Conservation (phyloP, 2,888 invertebrate genomes). For the Nysson spinosus region DNA sequence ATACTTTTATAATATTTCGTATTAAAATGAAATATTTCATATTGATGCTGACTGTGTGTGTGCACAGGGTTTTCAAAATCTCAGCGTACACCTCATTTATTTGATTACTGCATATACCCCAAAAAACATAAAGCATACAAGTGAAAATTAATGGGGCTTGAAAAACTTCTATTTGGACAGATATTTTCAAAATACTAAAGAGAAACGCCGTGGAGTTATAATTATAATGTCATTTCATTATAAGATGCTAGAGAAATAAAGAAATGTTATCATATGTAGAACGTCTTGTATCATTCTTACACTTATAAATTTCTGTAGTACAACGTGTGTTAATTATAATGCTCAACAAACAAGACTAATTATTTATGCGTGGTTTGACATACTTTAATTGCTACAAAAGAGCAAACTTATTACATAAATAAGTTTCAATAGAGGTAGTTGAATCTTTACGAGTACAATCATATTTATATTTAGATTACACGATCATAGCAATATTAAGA, state of each 20-base stretch:
- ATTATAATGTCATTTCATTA: constrained; percentile 56
- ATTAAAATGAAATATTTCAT: constrained; percentile 13
- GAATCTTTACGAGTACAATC: constrained; percentile 22
- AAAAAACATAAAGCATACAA: constrained; percentile 28
- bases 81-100: constrained; percentile 25
- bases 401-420: constrained; percentile 2
- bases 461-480: constrained; percentile 26
- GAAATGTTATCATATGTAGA: constrained; percentile 49
- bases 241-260: constrained; percentile 57
- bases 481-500: constrained; percentile 10
- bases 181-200: constrained; percentile 27
- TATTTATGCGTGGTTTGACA: constrained; percentile 10
- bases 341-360: constrained; percentile 18
- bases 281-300: constrained; percentile 40
- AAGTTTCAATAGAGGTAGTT: constrained; percentile 17
- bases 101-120: constrained; percentile 28
- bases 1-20: constrained; percentile 39
- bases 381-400: neutral
- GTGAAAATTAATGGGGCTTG: constrained; percentile 37
- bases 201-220: constrained; percentile 48
- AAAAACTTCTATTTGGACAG: constrained; percentile 38
- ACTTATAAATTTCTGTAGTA: constrained; percentile 23
- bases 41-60: constrained; percentile 29
- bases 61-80: constrained; percentile 34
- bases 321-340: neutral